Percentiles rank a stretch among this genome's conserved stretches.
These are phyloP conservation scores for Drosophila neonasuta DNA, from an alignment of 2,888 invertebrate genomes.

Conservation along the genomic window DNA sequence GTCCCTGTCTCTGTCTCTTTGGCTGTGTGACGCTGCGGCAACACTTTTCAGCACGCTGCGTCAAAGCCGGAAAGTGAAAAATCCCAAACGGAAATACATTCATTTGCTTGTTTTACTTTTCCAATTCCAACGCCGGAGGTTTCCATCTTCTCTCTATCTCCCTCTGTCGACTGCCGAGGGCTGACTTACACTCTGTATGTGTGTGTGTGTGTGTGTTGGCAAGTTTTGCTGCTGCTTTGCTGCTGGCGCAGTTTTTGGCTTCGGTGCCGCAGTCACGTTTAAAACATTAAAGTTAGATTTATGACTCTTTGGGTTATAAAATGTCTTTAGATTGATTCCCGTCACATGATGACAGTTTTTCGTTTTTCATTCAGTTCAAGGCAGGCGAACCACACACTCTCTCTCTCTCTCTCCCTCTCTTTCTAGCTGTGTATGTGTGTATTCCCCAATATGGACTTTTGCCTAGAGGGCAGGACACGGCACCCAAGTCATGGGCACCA, in stretches of 20 bases:
- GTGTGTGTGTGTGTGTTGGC: no score
- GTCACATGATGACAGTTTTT: conserved; percentile 80
- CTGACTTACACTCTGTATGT: no score
- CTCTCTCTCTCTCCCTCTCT: not conserved
- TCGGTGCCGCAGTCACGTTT: conserved; percentile 79
- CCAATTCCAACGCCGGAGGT: conserved; percentile 68
- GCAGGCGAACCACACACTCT: conserved; percentile 12
- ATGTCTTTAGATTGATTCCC: conserved; percentile 81
- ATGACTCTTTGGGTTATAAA: conserved; percentile 81
- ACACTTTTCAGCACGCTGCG: conserved; percentile 60
- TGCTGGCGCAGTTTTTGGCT: conserved; percentile 21
- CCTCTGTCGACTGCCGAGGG: not conserved
- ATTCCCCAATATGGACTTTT: conserved; percentile 40
- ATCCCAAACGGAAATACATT: conserved; percentile 80
- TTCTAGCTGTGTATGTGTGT: conserved; percentile 10
- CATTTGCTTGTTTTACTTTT: conserved; percentile 79
- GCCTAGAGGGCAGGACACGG: conserved; percentile 43
- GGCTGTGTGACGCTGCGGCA: conserved; percentile 43
- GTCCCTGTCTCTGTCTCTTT: not conserved
- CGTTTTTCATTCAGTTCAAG: conserved; percentile 60
- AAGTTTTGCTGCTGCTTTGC: conserved; percentile 5
- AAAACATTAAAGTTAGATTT: conserved; percentile 81
- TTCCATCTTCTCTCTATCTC: conserved; percentile 25
- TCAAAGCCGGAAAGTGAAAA: conserved; percentile 76
- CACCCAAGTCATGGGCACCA: conserved; percentile 55